These are phyloP conservation scores for Megamerina dolium DNA, from an alignment of 2,888 invertebrate genomes.

Conservation along the genomic window DNA sequence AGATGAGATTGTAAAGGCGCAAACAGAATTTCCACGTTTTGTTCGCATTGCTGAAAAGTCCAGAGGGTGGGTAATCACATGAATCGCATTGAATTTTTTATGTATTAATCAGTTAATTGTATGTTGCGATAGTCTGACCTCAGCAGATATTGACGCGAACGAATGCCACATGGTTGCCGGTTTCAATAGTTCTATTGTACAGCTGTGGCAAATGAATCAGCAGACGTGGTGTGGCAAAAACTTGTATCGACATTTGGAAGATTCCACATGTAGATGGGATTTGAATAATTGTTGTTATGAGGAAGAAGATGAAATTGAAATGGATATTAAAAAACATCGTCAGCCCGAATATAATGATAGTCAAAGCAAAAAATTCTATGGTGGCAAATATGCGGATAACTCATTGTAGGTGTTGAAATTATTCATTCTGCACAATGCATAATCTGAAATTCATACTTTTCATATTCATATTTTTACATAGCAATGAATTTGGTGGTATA, in stretches of 20 bases:
- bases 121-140: conserved; percentile 30
- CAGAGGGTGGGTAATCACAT: conserved; percentile 23
- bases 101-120: too few species aligned
- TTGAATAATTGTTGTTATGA: conserved; percentile 32
- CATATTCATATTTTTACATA: conserved; percentile 13
- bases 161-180: conserved; percentile 47
- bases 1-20: conserved; percentile 29
- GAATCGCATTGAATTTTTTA: too few species aligned
- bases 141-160: conserved; percentile 37
- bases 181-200: conserved; percentile 43
- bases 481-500: conserved; percentile 52
- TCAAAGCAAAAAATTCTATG: conserved; percentile 22
- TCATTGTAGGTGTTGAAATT: conserved; percentile 38
- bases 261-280: conserved; percentile 40
- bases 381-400: conserved; percentile 35
- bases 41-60: conserved; percentile 30
- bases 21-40: conserved; percentile 32
- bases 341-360: conserved; percentile 12
- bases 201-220: conserved; percentile 46
- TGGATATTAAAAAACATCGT: conserved; percentile 13
- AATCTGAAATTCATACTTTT: background rate
- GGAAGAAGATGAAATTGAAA: conserved; percentile 25
- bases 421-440: background rate
- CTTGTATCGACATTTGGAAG: conserved; percentile 33
- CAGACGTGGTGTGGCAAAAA: conserved; percentile 38